Evolutionary conservation across 1,140 invertebrate species (phyloP).

Genomic region (Ditylenchus dipsaci): DNA sequence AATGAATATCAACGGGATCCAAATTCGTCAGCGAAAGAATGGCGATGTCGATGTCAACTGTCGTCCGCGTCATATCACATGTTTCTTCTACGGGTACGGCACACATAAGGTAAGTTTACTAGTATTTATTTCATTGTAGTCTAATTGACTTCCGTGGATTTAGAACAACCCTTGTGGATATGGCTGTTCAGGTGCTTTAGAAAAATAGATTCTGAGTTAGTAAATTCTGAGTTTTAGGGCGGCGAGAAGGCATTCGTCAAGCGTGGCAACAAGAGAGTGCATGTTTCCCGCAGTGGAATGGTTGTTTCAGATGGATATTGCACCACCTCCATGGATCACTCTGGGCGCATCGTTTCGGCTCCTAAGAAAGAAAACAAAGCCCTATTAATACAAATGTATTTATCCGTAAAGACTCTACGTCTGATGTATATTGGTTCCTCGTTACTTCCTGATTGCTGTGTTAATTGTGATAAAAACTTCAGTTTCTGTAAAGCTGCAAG

Average conservation of each 20-base stretch:
- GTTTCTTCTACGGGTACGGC: neutral
- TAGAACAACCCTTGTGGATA: constrained; percentile 19
- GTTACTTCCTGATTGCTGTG: too few relatives aligned
- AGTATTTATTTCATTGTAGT: too few relatives aligned
- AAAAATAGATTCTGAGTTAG: neutral
- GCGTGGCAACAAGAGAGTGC: constrained; percentile 22
- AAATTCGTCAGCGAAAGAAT: constrained; percentile 23
- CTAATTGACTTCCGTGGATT: neutral
- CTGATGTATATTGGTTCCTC: too few relatives aligned
- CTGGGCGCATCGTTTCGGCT: constrained; percentile 27
- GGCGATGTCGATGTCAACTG: constrained; percentile 20
- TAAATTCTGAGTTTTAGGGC: constrained; percentile 6
- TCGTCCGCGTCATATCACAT: neutral
- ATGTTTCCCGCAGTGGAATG: constrained; percentile 30
- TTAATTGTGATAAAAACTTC: too few relatives aligned
- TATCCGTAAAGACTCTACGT: too few relatives aligned
- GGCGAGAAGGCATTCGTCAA: constrained; percentile 32
- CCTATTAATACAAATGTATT: too few relatives aligned
- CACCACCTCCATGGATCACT: constrained; percentile 29
- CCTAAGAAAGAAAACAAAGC: neutral
- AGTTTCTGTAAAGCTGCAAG: too few relatives aligned
- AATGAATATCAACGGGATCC: constrained; percentile 12
- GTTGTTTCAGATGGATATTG: constrained; percentile 30
- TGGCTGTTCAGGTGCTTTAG: constrained; percentile 24
- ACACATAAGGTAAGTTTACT: neutral